Conservation (phyloP, 2,888 invertebrate species). For the Lomographa bimaculata region DNA sequence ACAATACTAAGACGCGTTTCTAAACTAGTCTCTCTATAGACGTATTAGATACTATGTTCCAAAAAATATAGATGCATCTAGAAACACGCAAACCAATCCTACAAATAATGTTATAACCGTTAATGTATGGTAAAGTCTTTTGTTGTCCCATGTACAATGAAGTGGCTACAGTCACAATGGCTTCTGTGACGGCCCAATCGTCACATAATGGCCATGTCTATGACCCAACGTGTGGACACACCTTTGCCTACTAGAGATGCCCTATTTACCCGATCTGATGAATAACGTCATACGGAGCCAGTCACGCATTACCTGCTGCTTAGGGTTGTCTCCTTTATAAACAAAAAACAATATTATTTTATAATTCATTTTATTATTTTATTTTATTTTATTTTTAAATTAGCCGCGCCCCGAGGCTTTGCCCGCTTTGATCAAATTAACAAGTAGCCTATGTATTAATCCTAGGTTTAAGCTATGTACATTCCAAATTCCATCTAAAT, state of each 20-base stretch:
- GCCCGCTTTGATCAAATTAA: too few relatives aligned
- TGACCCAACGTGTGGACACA: conserved; percentile 55
- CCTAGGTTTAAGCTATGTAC: too few relatives aligned
- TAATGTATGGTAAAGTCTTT: conserved; percentile 47
- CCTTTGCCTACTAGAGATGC: conserved; percentile 56
- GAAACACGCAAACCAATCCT: too few relatives aligned
- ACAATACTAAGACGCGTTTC: too few relatives aligned
- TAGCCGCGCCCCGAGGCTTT: too few relatives aligned
- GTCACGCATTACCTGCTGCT: conserved; percentile 46
- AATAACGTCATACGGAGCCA: conserved; percentile 42
- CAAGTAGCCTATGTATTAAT: too few relatives aligned
- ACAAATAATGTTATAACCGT: conserved; percentile 16
- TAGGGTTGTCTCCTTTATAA: conserved; percentile 13
- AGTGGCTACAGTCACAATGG: conserved; percentile 59
- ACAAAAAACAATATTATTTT: not conserved
- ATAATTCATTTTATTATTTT: too few relatives aligned
- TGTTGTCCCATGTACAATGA: conserved; percentile 42
- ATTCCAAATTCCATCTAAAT: too few relatives aligned
- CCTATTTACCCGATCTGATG: conserved; percentile 55
- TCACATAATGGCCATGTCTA: conserved; percentile 53
- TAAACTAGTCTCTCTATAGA: too few relatives aligned
- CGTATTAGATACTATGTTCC: too few relatives aligned
- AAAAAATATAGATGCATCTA: too few relatives aligned
- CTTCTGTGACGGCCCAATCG: conserved; percentile 52
- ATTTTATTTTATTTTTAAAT: too few relatives aligned